Percentiles rank a stretch among this genome's conserved stretches.
Conservation (phyloP, 2,888 invertebrate genomes). For the Lasioglossum lativentre region DNA sequence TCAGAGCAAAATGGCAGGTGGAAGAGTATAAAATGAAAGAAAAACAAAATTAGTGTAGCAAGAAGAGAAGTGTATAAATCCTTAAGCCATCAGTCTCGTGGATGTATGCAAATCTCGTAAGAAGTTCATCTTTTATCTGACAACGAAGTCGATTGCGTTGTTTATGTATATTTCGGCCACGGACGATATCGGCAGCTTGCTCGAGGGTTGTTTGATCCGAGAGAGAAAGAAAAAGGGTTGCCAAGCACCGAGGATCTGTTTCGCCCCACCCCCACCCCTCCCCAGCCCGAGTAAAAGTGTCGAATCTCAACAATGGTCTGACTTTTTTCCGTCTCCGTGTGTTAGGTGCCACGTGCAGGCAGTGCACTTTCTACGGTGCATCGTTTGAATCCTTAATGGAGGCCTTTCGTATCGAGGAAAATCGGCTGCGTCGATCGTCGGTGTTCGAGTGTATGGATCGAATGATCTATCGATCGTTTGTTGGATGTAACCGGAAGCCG, state of each 20-base stretch:
- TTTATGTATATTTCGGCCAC: conserved; percentile 11
- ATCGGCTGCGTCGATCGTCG: conserved; percentile 15
- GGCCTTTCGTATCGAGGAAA: neutral
- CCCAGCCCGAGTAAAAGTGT: conserved; percentile 40
- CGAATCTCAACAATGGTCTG: neutral
- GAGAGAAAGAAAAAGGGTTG: neutral
- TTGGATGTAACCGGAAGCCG: neutral
- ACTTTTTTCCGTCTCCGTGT: conserved; percentile 26
- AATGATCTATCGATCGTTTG: neutral
- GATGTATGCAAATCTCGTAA: conserved; percentile 73
- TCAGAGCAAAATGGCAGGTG: neutral
- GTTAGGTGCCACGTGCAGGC: conserved; percentile 48
- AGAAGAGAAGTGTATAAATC: conserved; percentile 57
- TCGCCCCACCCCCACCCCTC: too few species aligned
- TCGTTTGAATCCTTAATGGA: conserved; percentile 7
- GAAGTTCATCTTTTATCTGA: conserved; percentile 71
- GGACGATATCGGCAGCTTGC: conserved; percentile 45
- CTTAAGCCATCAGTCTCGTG: conserved; percentile 62
- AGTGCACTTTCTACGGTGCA: conserved; percentile 43
- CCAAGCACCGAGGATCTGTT: conserved; percentile 1
- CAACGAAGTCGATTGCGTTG: conserved; percentile 26
- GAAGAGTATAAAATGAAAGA: neutral
- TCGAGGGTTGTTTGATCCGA: neutral
- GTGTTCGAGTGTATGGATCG: conserved; percentile 7
- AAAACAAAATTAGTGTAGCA: conserved; percentile 10